phyloP scores from a whole-genome alignment of 2,113 vertebrate species.

The Greenwoodochromis staneri region DNA sequence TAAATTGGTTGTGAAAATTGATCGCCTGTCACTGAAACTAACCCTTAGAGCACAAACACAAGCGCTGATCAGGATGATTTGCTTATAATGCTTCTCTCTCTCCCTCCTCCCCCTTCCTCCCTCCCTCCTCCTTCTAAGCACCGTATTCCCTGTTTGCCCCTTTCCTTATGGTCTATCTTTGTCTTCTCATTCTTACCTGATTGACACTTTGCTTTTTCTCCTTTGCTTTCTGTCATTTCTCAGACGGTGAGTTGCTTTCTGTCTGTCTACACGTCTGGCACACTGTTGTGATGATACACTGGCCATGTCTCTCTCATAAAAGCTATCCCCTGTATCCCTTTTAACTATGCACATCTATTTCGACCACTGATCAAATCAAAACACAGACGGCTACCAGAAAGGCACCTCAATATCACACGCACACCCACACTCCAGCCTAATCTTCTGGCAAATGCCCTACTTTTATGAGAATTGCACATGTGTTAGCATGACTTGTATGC shows the following conservation, averaged over 20 bases:
- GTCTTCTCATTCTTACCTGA: constrained; percentile 65
- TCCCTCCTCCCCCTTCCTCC: background rate
- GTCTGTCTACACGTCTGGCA: constrained; percentile 23
- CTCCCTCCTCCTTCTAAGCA: background rate
- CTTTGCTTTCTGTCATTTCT: constrained; percentile 63
- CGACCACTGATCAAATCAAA: constrained; percentile 3
- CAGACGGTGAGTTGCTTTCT: constrained; percentile 68
- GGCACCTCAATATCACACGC: background rate
- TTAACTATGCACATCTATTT: background rate
- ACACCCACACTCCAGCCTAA: background rate
- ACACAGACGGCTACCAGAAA: background rate
- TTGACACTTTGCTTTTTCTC: constrained; percentile 83
- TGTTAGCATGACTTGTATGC: constrained; percentile 71
- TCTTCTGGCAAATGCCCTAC: background rate
- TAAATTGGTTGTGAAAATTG: constrained; percentile 39
- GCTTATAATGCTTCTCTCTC: constrained; percentile 21
- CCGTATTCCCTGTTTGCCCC: background rate
- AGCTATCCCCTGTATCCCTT: constrained; percentile 31
- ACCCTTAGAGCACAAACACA: constrained; percentile 28
- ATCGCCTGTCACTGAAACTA: constrained; percentile 18
- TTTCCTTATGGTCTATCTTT: constrained; percentile 43
- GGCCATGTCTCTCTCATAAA: constrained; percentile 72
- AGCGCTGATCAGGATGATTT: constrained; percentile 43
- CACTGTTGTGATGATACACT: constrained; percentile 49
- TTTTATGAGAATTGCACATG: constrained; percentile 72